Base-by-base conservation (phyloP, 2,888 invertebrate species). In the Kuschelorhynchus macadamiae region DNA sequence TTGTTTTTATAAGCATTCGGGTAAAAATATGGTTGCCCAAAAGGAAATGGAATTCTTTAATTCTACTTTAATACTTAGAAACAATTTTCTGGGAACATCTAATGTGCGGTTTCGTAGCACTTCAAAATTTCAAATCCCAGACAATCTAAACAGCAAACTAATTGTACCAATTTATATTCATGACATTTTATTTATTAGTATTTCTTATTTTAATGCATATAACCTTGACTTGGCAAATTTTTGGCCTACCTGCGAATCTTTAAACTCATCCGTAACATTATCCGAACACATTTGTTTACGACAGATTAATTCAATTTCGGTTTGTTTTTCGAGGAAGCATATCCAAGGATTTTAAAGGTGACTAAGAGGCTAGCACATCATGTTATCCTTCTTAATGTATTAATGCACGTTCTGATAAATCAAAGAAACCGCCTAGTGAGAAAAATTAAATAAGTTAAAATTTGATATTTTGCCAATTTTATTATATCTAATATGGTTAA, bases 151-250 rank as follows among this genome's bases (percentile, higher is more conserved):
- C 49, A 49, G 49, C 25, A 8, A 49, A 49, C 49, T 49, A 30
- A 49, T 49, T 49, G 21, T 30, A 9, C 25, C 25, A 49, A 49
- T 49, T 49, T 49, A 16, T 49, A 49, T 49, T 49, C 49, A 16
- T 21, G 49, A 49, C 49, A 21, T 25, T 12, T 25, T 21, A 21
- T 20, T 30, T 16, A 30, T 25, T 7, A 25, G 4, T 7, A 7
- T 25, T 25, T 25, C 25, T 5, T 12, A 21, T 49, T 12, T 49
- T 49, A 49, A 49, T 49, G 49, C 25, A 14, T 30, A 25, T 49
- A 49, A 16, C 49, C 49, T 49, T 49, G 49, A 12, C 12, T 12
- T n/a, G 9, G 30, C 25, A 14, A 49, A 21, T 25, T 49, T 49
- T 49, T 16, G 8, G 11, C n/a, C 49, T 49, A 49, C 49, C 49